Conservation (phyloP, 2,797 vertebrate species). For the Gallinago nigripennis region DNA sequence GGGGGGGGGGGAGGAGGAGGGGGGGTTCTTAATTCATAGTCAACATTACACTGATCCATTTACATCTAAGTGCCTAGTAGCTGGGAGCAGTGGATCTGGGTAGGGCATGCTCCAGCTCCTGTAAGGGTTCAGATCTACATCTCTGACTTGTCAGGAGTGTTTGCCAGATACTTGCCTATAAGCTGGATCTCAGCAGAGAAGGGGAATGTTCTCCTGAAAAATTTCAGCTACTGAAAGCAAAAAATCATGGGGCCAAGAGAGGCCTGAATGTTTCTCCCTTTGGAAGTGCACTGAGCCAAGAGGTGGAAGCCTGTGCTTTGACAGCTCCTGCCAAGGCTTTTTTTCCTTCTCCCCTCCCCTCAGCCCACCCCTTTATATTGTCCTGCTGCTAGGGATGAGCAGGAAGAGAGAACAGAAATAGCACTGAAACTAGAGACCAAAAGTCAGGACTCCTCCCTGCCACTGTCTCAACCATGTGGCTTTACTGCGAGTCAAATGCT, state of each 20-base stretch:
- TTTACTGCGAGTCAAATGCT: not conserved
- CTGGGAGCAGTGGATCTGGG: not conserved
- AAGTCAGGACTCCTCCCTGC: not conserved
- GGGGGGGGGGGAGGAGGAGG: too few species aligned
- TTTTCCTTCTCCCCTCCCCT: not conserved
- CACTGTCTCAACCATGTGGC: not conserved
- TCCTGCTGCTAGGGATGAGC: not conserved
- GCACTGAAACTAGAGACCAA: not conserved
- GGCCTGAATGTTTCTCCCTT: not conserved
- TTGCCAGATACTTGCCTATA: not conserved
- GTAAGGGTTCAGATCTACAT: not conserved
- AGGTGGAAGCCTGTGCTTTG: not conserved
- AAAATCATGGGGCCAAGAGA: not conserved
- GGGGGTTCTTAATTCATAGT: not conserved
- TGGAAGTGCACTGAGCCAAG: not conserved
- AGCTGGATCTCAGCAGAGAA: not conserved
- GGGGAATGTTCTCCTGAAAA: not conserved
- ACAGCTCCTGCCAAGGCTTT: not conserved
- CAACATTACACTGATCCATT: not conserved
- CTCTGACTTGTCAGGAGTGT: not conserved
- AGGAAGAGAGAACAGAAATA: not conserved
- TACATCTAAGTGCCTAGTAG: not conserved
- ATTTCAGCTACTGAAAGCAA: not conserved
- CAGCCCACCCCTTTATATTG: not conserved
- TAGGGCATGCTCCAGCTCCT: not conserved